Conservation (phyloP, 2,797 vertebrate genomes). For the Cephalopachus bancanus region DNA sequence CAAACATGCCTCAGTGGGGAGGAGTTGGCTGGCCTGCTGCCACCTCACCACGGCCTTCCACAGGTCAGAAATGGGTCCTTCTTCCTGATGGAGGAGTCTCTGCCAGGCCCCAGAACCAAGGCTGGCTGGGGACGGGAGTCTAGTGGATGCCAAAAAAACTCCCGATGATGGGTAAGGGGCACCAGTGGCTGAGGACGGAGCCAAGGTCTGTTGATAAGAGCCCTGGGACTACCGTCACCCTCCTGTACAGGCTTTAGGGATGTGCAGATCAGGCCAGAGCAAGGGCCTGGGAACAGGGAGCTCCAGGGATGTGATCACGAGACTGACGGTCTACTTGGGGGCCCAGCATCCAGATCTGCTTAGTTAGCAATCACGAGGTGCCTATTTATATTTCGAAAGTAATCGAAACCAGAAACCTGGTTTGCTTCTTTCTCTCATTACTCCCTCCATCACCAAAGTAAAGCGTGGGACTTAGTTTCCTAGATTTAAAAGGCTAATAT, state of each 20-base stretch:
- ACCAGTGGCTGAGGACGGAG: not conserved
- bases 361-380: not conserved
- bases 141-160: not conserved
- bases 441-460: not conserved
- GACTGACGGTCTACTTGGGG: conserved; percentile 68
- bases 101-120: not conserved
- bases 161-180: not conserved
- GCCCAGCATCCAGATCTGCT: conserved; percentile 7
- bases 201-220: not conserved
- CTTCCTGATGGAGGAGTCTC: not conserved
- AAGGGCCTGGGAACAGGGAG: not conserved
- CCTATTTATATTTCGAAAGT: not conserved
- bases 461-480: not conserved
- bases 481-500: not conserved
- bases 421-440: not conserved
- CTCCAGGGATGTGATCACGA: not conserved
- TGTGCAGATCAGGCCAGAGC: not conserved
- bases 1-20: conserved; percentile 83
- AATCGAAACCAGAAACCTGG: not conserved
- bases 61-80: conserved; percentile 77
- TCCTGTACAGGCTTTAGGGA: not conserved
- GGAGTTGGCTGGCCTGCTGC: conserved; percentile 82
- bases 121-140: not conserved
- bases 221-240: not conserved
- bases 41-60: conserved; percentile 77